A percentile compares a stretch with the other conserved stretches of the same genome.
Evolutionary conservation across 2,888 invertebrate species (phyloP).

Genomic region (Aphidoletes aphidimyza): DNA sequence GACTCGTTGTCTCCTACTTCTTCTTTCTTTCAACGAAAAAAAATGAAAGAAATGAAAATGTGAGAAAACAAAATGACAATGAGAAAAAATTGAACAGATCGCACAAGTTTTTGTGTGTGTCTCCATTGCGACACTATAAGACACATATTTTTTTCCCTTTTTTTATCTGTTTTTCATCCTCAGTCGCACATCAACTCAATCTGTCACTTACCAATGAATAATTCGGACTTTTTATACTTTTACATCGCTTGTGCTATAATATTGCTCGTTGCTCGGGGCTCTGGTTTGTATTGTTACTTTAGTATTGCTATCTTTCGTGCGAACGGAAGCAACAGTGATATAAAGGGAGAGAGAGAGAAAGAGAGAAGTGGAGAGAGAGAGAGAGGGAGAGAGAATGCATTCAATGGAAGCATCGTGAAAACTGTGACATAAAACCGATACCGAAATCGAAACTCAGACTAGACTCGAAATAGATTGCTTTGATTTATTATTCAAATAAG

Average conservation of each 20-base stretch:
- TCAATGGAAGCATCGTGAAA: not conserved
- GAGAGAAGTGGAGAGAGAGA: no score
- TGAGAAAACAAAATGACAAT: not conserved
- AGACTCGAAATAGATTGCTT: conserved; percentile 41
- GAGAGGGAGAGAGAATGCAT: no score
- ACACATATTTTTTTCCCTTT: not conserved
- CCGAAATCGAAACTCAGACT: not conserved
- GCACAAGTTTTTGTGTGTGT: conserved; percentile 37
- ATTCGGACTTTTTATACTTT: conserved; percentile 45
- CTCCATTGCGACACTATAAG: conserved; percentile 35
- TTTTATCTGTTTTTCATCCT: conserved; percentile 1
- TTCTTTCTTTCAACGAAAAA: no score
- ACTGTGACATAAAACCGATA: not conserved
- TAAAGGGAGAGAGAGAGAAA: no score
- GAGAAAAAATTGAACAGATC: not conserved
- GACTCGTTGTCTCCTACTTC: not conserved
- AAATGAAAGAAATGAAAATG: not conserved
- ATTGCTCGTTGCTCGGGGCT: not conserved
- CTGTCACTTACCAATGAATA: conserved; percentile 51
- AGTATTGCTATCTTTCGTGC: no score
- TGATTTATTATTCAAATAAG: conserved; percentile 53
- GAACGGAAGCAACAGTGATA: no score
- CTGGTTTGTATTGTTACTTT: not conserved
- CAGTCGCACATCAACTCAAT: conserved; percentile 32
- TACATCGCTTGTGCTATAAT: conserved; percentile 10